phyloP scores from a whole-genome alignment of 1,140 invertebrate species.

The Drosophila kohkoa region DNA sequence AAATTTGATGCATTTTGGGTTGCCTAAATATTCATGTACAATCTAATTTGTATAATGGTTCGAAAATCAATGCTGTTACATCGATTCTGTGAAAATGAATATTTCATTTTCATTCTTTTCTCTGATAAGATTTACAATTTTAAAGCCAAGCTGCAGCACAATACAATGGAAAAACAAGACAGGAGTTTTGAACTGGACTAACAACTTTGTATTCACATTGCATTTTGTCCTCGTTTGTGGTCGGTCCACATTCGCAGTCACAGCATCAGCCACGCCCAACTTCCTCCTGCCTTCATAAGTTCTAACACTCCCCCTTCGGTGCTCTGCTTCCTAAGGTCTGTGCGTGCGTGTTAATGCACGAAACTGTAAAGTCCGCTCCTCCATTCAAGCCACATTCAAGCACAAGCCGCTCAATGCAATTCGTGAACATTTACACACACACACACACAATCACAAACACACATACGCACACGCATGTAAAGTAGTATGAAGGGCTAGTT shows the following conservation, averaged over 20 bases:
- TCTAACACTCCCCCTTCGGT: not conserved
- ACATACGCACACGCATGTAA: slow-evolving; percentile 13
- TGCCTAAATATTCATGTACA: no score
- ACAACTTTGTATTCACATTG: slow-evolving; percentile 67
- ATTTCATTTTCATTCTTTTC: not conserved
- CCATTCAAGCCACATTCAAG: slow-evolving; percentile 37
- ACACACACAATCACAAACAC: not conserved
- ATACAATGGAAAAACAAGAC: slow-evolving; percentile 21
- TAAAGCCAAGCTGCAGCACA: slow-evolving; percentile 2
- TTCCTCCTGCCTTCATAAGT: not conserved
- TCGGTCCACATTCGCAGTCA: not conserved
- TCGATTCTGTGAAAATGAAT: not conserved
- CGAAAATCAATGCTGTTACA: not conserved
- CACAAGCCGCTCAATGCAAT: slow-evolving; percentile 56
- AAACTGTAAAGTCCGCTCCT: slow-evolving; percentile 62
- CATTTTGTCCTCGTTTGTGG: slow-evolving; percentile 58
- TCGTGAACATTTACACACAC: slow-evolving; percentile 64
- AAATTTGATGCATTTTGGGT: no score
- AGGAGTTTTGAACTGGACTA: slow-evolving; percentile 37
- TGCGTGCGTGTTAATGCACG: slow-evolving; percentile 82
- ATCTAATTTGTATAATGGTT: no score
- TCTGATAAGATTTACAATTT: not conserved
- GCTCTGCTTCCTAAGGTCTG: not conserved
- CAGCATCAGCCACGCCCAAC: no score
- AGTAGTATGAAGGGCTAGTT: slow-evolving; percentile 29